Percentiles rank a stretch among this genome's conserved stretches.
Conservation (phyloP, 2,797 vertebrate species). For the Sebastes matsubarae region DNA sequence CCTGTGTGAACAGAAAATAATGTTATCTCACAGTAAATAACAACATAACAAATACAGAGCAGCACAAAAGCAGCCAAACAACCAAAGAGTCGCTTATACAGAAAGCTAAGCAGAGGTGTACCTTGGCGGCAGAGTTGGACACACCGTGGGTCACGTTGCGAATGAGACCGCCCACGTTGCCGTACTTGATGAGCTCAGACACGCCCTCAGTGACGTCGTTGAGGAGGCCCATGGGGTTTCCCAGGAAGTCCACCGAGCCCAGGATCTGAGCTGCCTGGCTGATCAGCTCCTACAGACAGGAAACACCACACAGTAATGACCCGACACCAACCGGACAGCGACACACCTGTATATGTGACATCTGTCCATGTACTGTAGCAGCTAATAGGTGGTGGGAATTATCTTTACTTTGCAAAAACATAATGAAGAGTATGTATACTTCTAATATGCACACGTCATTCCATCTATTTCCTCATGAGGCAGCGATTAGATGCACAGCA, state of each 20-base stretch:
- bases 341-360: neutral
- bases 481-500: neutral
- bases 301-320: neutral
- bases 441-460: neutral
- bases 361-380: neutral
- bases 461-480: neutral
- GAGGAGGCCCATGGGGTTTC: slow-evolving; percentile 96
- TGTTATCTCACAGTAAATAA: no score
- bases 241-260: slow-evolving; percentile 97
- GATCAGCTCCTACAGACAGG: slow-evolving; percentile 88
- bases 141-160: slow-evolving; percentile 97
- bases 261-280: slow-evolving; percentile 96
- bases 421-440: neutral
- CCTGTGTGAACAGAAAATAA: fast-evolving
- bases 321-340: neutral
- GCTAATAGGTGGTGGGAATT: neutral
- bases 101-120: slow-evolving; percentile 54
- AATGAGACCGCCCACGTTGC: slow-evolving; percentile 95
- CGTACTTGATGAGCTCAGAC: slow-evolving; percentile 94
- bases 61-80: neutral
- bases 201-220: slow-evolving; percentile 95
- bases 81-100: neutral
- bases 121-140: slow-evolving; percentile 98
- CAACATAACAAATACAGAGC: neutral
- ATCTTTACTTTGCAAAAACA: neutral